Conservation (phyloP, 1,140 invertebrate genomes). For the Drosophila willistoni region DNA sequence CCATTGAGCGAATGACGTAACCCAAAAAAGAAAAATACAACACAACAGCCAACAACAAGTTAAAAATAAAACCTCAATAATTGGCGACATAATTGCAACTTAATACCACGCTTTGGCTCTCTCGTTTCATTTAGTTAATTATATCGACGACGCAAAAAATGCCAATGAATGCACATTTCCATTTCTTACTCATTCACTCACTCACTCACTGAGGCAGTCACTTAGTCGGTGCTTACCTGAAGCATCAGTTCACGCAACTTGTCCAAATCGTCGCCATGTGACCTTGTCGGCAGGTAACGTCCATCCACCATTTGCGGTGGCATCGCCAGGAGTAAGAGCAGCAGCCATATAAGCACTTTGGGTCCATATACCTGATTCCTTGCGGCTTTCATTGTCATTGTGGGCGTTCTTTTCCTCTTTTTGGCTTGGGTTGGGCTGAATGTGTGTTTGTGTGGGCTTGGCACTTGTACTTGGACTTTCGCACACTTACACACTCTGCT, state of each 20-base stretch:
- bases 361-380: conserved; percentile 39
- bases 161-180: conserved; percentile 47
- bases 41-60: conserved; percentile 67
- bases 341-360: conserved; percentile 56
- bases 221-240: conserved; percentile 83
- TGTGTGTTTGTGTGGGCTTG: conserved; percentile 10
- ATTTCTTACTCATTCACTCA: conserved; percentile 31
- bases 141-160: conserved; percentile 69
- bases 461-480: background rate
- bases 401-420: conserved; percentile 27
- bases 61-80: conserved; percentile 79
- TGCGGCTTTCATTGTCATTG: conserved; percentile 33
- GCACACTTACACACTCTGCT: background rate
- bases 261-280: conserved; percentile 85
- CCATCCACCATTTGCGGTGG: conserved; percentile 81
- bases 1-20: conserved; percentile 49
- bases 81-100: conserved; percentile 81
- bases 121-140: conserved; percentile 79
- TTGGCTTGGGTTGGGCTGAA: too few species aligned
- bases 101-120: conserved; percentile 77
- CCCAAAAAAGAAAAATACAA: conserved; percentile 17
- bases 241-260: conserved; percentile 85
- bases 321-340: conserved; percentile 63
- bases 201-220: conserved; percentile 36
- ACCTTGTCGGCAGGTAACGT: conserved; percentile 85